Conservation (phyloP, 2,797 vertebrate species). For the Epinephelus malabaricus region DNA sequence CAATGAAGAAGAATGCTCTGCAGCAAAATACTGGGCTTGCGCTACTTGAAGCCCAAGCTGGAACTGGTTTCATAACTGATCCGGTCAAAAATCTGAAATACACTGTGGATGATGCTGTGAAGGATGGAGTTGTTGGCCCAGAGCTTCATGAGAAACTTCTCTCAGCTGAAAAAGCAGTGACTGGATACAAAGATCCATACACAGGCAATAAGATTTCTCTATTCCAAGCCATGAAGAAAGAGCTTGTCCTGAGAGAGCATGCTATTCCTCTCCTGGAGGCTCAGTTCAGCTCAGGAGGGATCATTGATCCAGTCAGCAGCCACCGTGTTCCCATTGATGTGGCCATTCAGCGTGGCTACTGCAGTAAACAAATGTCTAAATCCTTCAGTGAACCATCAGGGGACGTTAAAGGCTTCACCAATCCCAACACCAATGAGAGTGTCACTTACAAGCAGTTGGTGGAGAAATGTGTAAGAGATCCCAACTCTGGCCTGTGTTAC, state of each 20-base stretch:
- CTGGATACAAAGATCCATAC: constrained; percentile 96
- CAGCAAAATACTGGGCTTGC: constrained; percentile 89
- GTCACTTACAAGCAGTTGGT: constrained; percentile 90
- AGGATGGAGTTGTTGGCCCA: constrained; percentile 91
- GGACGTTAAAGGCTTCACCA: constrained; percentile 89
- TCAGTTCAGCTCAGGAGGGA: constrained; percentile 92
- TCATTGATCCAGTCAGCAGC: constrained; percentile 94
- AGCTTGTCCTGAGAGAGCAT: constrained; percentile 90
- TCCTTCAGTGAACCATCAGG: constrained; percentile 85
- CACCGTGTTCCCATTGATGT: constrained; percentile 92
- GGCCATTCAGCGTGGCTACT: constrained; percentile 89
- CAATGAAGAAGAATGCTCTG: constrained; percentile 90
- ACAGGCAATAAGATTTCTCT: constrained; percentile 93
- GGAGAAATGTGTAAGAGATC: constrained; percentile 87
- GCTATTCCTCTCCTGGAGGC: constrained; percentile 94
- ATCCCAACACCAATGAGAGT: constrained; percentile 90
- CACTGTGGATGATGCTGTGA: constrained; percentile 94
- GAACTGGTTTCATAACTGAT: constrained; percentile 93
- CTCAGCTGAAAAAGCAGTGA: constrained; percentile 93
- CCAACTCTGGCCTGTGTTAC: constrained; percentile 87
- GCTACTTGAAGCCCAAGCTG: constrained; percentile 95
- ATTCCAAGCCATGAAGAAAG: constrained; percentile 97
- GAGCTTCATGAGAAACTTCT: constrained; percentile 97
- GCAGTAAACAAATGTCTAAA: constrained; percentile 86
- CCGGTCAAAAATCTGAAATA: constrained; percentile 90